Evolutionary conservation across 2,797 vertebrate genomes (phyloP), one percentile per base, ranked within the genome.

Genomic region (Synaphobranchus kaupii): DNA sequence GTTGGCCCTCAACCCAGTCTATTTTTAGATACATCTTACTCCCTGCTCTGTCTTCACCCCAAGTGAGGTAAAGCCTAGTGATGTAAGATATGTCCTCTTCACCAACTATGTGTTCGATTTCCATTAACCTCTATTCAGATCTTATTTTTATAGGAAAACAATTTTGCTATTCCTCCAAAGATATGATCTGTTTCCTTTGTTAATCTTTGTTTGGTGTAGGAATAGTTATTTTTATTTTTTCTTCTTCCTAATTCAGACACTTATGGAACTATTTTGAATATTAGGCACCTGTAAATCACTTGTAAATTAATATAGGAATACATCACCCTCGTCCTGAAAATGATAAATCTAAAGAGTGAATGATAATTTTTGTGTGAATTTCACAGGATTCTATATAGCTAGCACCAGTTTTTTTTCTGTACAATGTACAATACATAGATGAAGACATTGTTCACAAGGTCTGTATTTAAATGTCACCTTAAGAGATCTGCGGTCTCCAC

Each of bases 191-290:
- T 92, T 94, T 93, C 66, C 83, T 87, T 56, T 83, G 85, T 68
- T 44, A 39, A 86, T 87, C 73, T 50, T 85, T 87, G 85, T 87
- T 88, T 93, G 92, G 76, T 50, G 95, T 96, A 95, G 94, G 93
- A 95, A 94, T 93, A 94, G 92, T 94, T 95, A 95, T 91, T 89
- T 88, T 89, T 88, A 60, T 84, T 60, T 86, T 54, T 94, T 93
- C 91, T 91, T 91, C 90, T 89, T 88, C 1, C 87, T 84, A 94
- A 91, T 94, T 95, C 91, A 95, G 95, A 95, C 94, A 94, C 94
- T 94, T 94, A 96, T 94, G 94, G 94, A 96, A 96, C 94, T 96
- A 96, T 96, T 96, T 96, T 96, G 95, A 96, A 95, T 96, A 96
- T 96, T 94, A 94, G 93, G 95, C 94, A 96, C 95, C 93, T 96